These are phyloP conservation scores for Cheilosia soror DNA, from an alignment of 2,888 invertebrate species.

Conservation along the genomic window DNA sequence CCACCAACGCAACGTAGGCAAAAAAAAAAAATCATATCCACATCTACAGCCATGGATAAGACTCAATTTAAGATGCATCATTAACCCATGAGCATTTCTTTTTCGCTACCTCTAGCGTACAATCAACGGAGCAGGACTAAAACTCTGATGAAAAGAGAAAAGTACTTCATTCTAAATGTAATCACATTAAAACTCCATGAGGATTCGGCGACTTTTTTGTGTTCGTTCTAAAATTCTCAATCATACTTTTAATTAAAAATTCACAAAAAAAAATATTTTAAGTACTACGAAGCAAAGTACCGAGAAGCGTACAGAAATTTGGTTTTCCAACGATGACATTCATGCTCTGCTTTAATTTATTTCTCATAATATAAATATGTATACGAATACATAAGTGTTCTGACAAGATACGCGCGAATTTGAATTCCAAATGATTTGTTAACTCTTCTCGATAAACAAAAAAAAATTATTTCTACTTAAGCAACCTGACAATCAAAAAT, in stretches of 20 bases:
- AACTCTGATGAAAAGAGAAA: conserved; percentile 15
- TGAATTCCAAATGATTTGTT: conserved; percentile 62
- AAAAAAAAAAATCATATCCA: background rate
- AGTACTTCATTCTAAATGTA: conserved; percentile 37
- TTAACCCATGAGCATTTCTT: background rate
- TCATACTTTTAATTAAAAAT: conserved; percentile 63
- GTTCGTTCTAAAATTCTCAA: background rate
- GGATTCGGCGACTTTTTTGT: conserved; percentile 14
- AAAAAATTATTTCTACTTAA: background rate
- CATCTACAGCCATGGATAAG: background rate
- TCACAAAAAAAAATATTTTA: conserved; percentile 31
- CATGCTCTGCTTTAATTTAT: background rate
- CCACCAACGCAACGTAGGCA: background rate
- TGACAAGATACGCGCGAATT: conserved; percentile 64
- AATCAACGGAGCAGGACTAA: background rate
- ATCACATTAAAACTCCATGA: conserved; percentile 42
- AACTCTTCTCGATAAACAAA: conserved; percentile 9
- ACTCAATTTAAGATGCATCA: conserved; percentile 1
- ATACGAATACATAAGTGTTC: conserved; percentile 52
- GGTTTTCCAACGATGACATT: background rate
- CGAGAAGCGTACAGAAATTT: conserved; percentile 12
- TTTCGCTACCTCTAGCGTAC: background rate
- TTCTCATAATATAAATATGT: conserved; percentile 41
- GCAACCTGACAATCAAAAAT: background rate
- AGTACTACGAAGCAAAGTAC: conserved; percentile 13